Evolutionary conservation across 2,888 invertebrate genomes (phyloP), one percentile per base, ranked within the genome.

Genomic region (Megamerina dolium): DNA sequence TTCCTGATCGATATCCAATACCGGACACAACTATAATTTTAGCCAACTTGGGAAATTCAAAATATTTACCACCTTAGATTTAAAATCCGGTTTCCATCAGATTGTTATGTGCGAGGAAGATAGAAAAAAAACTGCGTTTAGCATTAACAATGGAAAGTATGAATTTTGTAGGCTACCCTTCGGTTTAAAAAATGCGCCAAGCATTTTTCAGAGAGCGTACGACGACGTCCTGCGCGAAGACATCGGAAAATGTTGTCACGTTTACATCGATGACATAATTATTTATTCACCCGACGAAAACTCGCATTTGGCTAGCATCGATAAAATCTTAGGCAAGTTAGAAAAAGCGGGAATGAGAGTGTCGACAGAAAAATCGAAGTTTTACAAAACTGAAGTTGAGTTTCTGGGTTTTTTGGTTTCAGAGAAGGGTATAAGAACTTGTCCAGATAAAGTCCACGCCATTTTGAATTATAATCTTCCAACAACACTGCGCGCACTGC

Each of bases 101-200:
- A 48, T 50, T 18, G 26, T 27, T 12, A 37, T 49, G 10, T 14
- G 30, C 1, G 41, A 45, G 13, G n/a, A 35, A 5, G 47, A 49
- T 10, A 39, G 41, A 12, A 3, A 36, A 5, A 49, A 52, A 43
- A 52, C 50, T 0, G 46, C 46, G 1, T 40, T 52, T 44, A 9
- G 27, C 26, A 21, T 41, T 35, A 13, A 33, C 36, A 12, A 18
- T 12, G 45, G 46, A 1, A 45, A 41, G 8, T 52, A 48, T 29
- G 48, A 52, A 34, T 52, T 37, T 20, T 16, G 30, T 5, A 21
- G 49, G 14, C 36, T 49, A 40, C 44, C 47, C 6, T 49, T 49
- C 33, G 51, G 51, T 2, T 29, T 51, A 14, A 49, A 48, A 37
- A 47, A 50, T 34, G 49, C 46, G n/a, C n/a, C n/a, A n/a, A n/a